Evolutionary conservation across 2,888 invertebrate species (phyloP).

Genomic region (Thymelicus lineola): DNA sequence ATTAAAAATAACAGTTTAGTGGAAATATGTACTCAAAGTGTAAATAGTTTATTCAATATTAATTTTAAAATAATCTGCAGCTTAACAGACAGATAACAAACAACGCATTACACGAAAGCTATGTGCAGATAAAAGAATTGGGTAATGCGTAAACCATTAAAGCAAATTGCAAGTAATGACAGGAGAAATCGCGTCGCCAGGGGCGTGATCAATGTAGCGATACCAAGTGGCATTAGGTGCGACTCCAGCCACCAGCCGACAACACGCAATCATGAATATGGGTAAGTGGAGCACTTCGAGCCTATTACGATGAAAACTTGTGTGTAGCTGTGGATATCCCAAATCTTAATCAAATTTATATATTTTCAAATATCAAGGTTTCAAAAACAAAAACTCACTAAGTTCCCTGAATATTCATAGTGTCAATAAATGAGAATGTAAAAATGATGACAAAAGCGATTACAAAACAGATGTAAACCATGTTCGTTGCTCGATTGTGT

Average conservation of each 20-base stretch:
- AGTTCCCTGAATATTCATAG: no score
- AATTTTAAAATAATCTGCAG: not conserved
- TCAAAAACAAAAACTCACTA: no score
- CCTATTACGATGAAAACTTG: slow-evolving; percentile 45
- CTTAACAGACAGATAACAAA: not conserved
- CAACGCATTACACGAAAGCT: not conserved
- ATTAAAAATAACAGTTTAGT: no score
- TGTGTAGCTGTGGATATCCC: slow-evolving; percentile 14
- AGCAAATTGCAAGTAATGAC: slow-evolving; percentile 31
- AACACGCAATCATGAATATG: slow-evolving; percentile 44
- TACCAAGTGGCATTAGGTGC: slow-evolving; percentile 36
- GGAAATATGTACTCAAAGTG: no score
- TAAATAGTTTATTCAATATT: not conserved
- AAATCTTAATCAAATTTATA: not conserved
- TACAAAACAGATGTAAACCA: not conserved
- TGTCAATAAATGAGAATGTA: no score
- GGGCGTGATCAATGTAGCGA: slow-evolving; percentile 44
- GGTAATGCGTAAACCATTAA: slow-evolving; percentile 9
- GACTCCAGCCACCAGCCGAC: not conserved
- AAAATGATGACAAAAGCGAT: no score
- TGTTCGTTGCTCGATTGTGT: not conserved
- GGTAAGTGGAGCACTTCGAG: slow-evolving; percentile 45
- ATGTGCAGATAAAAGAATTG: not conserved
- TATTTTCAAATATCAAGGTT: no score
- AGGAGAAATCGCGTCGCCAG: slow-evolving; percentile 43